These are phyloP conservation scores for Chlorospingus flavigularis DNA, from an alignment of 2,797 vertebrate genomes.

Conservation along the genomic window DNA sequence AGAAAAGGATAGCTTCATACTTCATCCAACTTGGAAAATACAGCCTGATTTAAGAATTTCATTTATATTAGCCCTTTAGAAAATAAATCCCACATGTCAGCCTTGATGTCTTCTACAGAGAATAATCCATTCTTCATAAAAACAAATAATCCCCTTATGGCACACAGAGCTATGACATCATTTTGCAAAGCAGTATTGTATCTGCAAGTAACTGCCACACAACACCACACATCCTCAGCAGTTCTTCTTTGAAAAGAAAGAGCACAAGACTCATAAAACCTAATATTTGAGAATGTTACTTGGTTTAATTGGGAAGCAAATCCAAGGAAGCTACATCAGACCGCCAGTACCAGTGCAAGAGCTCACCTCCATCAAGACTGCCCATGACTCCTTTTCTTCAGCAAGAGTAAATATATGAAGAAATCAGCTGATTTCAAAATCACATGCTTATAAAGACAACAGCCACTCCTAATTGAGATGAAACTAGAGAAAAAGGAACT, in stretches of 20 bases:
- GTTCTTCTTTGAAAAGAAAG: too few species aligned
- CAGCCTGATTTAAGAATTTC: not conserved
- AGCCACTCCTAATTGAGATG: not conserved
- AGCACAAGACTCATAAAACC: accelerated
- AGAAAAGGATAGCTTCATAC: not conserved
- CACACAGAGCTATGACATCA: not conserved
- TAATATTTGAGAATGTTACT: accelerated
- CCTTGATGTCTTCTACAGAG: not conserved
- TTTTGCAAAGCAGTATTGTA: not conserved
- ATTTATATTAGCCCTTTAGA: not conserved
- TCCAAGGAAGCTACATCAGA: not conserved
- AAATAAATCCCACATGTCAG: not conserved
- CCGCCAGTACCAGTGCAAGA: not conserved
- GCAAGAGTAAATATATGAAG: not conserved
- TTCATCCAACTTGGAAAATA: not conserved
- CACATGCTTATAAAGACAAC: not conserved
- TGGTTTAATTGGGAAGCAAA: not conserved
- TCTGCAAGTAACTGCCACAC: not conserved
- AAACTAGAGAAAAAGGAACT: not conserved
- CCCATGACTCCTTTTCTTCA: accelerated
- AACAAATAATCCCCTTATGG: not conserved
- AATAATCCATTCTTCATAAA: not conserved
- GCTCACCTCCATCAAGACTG: not conserved
- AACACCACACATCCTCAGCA: not conserved
- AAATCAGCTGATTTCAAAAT: not conserved